Evolutionary conservation across 2,797 vertebrate genomes (phyloP).

Genomic region (Hypotaenidia okinawae): DNA sequence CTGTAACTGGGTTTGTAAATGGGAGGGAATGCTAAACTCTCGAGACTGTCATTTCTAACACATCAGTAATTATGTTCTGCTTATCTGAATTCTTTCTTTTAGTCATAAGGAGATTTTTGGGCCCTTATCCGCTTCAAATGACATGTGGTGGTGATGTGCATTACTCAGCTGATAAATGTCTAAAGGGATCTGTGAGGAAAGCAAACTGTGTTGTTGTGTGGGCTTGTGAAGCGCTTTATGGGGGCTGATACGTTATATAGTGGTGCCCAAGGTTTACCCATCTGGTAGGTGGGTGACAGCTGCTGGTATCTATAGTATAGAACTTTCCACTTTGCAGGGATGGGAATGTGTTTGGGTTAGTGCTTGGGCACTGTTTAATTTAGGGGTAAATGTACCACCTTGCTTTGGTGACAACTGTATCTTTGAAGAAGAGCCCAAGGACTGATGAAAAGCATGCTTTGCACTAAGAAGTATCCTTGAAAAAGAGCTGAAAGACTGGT

Average conservation of each 20-base stretch:
- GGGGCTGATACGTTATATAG: rapidly evolving
- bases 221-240: slow-evolving; percentile 28
- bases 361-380: too few relatives aligned
- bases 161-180: slow-evolving; percentile 50
- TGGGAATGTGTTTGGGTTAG: too few relatives aligned
- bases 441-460: too few relatives aligned
- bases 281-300: neutral
- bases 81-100: slow-evolving; percentile 27
- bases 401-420: too few relatives aligned
- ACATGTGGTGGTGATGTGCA: neutral
- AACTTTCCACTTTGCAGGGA: too few relatives aligned
- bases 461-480: too few relatives aligned
- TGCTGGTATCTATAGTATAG: neutral
- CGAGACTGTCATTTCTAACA: neutral
- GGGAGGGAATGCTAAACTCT: neutral
- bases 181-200: slow-evolving; percentile 15
- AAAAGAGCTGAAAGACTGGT: too few relatives aligned
- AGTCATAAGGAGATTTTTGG: slow-evolving; percentile 30
- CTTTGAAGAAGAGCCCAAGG: too few relatives aligned
- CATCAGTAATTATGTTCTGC: slow-evolving; percentile 3
- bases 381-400: too few relatives aligned
- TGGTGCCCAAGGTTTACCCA: slow-evolving; percentile 1
- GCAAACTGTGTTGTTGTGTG: neutral
- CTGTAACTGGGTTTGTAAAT: neutral
- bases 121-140: neutral